A percentile compares a stretch with the other conserved stretches of the same genome.
phyloP scores from a whole-genome alignment of 2,797 vertebrate genomes.

The Melanotaenia boesemani region DNA sequence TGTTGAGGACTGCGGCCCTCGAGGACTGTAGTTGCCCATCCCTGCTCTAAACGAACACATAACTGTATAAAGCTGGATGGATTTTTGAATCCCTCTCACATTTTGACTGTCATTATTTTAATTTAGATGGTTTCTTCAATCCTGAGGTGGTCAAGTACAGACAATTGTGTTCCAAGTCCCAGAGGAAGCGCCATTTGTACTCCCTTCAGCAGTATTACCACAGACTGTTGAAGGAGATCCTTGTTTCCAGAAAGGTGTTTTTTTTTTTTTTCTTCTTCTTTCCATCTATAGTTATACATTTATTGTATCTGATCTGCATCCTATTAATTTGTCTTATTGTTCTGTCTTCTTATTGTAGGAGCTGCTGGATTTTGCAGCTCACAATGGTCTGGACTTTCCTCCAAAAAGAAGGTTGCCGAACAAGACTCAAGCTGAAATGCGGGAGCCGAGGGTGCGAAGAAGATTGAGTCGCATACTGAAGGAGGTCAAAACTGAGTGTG shows the following conservation, averaged over 20 bases:
- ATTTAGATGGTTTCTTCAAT: conserved; percentile 94
- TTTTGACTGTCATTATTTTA: conserved; percentile 5
- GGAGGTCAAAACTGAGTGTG: conserved; percentile 95
- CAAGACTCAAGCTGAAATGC: conserved; percentile 85
- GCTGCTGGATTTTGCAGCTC: conserved; percentile 90
- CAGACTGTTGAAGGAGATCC: conserved; percentile 93
- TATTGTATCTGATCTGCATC: not conserved
- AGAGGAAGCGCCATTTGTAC: conserved; percentile 90
- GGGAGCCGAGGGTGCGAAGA: conserved; percentile 88
- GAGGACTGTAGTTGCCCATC: not conserved
- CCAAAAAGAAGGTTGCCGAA: conserved; percentile 82
- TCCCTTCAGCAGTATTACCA: conserved; percentile 97
- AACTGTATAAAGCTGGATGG: not conserved
- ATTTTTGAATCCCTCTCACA: conserved; percentile 1
- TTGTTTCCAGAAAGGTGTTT: conserved; percentile 92
- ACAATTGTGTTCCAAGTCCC: conserved; percentile 93
- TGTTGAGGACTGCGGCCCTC: not conserved
- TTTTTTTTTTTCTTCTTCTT: not conserved
- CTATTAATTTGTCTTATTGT: not conserved
- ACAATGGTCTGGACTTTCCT: conserved; percentile 87
- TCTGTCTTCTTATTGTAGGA: conserved; percentile 79
- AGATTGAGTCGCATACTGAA: conserved; percentile 90
- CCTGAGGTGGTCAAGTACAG: conserved; percentile 98
- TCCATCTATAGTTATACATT: too few relatives aligned
- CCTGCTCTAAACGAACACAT: not conserved